Percentiles rank a stretch among this genome's conserved stretches.
Conservation (phyloP, 2,797 vertebrate genomes). For the Pipistrellus pygmaeus region DNA sequence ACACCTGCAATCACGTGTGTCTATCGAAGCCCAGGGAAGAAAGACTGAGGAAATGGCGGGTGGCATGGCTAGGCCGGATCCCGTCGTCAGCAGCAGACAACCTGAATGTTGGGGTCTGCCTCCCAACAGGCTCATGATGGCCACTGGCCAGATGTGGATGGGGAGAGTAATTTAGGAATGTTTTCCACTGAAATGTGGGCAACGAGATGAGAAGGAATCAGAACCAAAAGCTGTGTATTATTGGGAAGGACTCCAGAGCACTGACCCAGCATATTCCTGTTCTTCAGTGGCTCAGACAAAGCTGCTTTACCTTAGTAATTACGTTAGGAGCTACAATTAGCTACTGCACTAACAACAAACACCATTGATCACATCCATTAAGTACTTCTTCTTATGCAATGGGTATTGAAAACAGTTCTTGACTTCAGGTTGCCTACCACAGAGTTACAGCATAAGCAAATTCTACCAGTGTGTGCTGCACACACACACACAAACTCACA, state of each 20-base stretch:
- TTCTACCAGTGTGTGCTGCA: background rate
- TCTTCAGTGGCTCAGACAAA: background rate
- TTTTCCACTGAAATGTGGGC: background rate
- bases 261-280: background rate
- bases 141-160: background rate
- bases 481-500: background rate
- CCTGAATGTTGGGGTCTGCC: background rate
- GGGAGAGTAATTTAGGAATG: background rate
- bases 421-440: background rate
- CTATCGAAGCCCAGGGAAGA: background rate
- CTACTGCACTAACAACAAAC: constrained; percentile 25
- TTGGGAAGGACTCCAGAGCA: background rate
- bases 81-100: background rate
- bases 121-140: background rate
- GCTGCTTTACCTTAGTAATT: constrained; percentile 51
- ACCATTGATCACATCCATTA: constrained; percentile 15
- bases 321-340: constrained; percentile 52
- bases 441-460: background rate
- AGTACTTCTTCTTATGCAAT: background rate
- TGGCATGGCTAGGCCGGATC: background rate
- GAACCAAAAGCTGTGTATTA: background rate
- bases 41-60: background rate
- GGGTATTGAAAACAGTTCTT: constrained; percentile 44
- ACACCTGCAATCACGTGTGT: background rate
- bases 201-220: background rate